These are phyloP conservation scores for Piliocolobus tephrosceles DNA, from an alignment of 2,113 vertebrate genomes.

Conservation along the genomic window DNA sequence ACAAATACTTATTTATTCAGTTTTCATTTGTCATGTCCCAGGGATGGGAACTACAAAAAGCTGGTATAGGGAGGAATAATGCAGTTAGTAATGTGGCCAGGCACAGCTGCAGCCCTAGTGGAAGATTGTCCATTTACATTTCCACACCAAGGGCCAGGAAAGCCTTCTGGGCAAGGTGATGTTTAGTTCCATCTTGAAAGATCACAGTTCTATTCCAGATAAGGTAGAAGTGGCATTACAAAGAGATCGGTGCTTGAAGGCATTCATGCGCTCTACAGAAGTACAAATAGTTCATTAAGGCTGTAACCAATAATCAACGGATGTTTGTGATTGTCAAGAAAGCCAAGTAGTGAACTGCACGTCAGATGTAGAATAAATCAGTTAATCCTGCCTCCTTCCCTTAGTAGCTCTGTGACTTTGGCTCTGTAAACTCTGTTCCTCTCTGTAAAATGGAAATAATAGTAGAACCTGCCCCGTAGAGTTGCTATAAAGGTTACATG, in stretches of 20 bases:
- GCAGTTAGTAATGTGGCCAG: not conserved
- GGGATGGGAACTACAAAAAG: not conserved
- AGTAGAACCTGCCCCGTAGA: not conserved
- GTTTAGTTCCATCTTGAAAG: not conserved
- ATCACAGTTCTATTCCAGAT: not conserved
- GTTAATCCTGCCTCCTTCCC: accelerated
- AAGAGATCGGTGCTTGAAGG: not conserved
- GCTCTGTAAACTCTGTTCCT: not conserved
- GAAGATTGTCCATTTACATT: not conserved
- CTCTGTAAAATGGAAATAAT: not conserved
- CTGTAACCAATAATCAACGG: not conserved
- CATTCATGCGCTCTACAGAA: not conserved
- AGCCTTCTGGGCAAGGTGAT: not conserved
- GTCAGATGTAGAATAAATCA: not conserved
- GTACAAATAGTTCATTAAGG: not conserved
- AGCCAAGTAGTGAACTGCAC: accelerated
- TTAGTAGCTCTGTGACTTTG: not conserved
- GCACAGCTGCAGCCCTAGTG: not conserved
- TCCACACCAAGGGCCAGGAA: not conserved
- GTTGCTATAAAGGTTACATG: not conserved
- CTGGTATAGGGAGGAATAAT: not conserved
- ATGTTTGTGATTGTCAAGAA: not conserved
- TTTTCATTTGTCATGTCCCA: not conserved
- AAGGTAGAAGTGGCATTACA: accelerated
- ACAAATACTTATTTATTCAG: not conserved